These are phyloP conservation scores for Xiphias gladius DNA, from an alignment of 2,113 vertebrate genomes.

Conservation along the genomic window DNA sequence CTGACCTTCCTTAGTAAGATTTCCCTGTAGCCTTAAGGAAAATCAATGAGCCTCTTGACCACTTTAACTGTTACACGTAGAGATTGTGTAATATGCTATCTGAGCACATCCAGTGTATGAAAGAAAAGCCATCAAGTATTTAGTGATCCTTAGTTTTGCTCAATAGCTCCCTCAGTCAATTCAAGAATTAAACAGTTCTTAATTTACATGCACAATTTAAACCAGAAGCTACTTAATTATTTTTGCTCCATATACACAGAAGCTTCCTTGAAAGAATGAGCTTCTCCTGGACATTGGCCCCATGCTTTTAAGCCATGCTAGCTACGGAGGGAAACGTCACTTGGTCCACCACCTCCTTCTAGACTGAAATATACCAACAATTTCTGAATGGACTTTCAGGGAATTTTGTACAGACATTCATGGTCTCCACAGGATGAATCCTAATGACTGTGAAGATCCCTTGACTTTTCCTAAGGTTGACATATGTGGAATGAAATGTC, in stretches of 20 bases:
- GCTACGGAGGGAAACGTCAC: neutral
- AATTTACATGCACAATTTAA: constrained; percentile 1
- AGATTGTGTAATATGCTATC: constrained; percentile 6
- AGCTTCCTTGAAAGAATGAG: neutral
- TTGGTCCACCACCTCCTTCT: neutral
- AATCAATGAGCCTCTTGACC: constrained; percentile 23
- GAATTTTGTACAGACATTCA: neutral
- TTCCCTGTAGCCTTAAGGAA: constrained; percentile 6
- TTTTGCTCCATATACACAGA: neutral
- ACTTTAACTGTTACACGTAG: constrained; percentile 15
- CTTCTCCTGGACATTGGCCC: neutral
- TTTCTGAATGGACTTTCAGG: neutral
- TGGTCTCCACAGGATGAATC: neutral
- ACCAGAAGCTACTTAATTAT: neutral
- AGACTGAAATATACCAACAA: neutral
- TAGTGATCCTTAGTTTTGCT: neutral
- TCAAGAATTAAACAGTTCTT: neutral
- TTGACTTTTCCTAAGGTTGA: neutral
- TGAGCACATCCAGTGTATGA: neutral
- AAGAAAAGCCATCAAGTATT: constrained; percentile 11
- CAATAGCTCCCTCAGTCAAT: neutral
- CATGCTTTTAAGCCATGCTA: neutral
- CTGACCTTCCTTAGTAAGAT: constrained; percentile 20
- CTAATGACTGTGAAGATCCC: neutral
- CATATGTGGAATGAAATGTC: neutral